Evolutionary conservation across 2,888 invertebrate genomes (phyloP).

Genomic region (Mythimna impura): DNA sequence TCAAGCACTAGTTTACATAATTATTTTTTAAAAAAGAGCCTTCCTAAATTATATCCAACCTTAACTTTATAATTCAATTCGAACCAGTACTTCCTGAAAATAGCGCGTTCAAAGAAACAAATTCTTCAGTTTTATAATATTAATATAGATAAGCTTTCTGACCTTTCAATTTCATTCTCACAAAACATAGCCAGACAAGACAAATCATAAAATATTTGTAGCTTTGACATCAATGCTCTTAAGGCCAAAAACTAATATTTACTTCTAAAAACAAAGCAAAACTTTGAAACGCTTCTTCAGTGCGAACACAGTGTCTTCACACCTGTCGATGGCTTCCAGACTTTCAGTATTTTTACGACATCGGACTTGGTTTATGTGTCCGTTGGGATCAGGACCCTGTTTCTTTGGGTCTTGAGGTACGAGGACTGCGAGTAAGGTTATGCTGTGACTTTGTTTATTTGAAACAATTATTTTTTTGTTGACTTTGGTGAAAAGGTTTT

Average conservation of each 20-base stretch:
- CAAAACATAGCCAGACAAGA: not conserved
- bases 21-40: too few species aligned
- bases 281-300: slow-evolving; percentile 39
- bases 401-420: slow-evolving; percentile 52
- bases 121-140: too few species aligned
- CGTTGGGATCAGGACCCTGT: slow-evolving; percentile 55
- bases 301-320: slow-evolving; percentile 29
- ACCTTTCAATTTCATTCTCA: not conserved
- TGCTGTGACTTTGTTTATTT: slow-evolving; percentile 57
- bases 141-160: too few species aligned
- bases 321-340: slow-evolving; percentile 65
- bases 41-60: too few species aligned
- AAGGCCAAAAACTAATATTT: slow-evolving; percentile 17
- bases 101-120: too few species aligned
- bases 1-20: too few species aligned
- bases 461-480: slow-evolving; percentile 49
- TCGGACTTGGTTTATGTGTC: slow-evolving; percentile 67
- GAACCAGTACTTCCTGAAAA: too few species aligned
- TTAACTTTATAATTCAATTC: too few species aligned
- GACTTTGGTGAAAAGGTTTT: not conserved
- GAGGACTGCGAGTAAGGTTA: slow-evolving; percentile 32
- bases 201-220: slow-evolving; percentile 7
- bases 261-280: slow-evolving; percentile 34
- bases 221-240: not conserved
- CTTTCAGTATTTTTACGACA: slow-evolving; percentile 67